Percentiles rank a stretch among this genome's conserved stretches.
These are phyloP conservation scores for Drosophila saltans DNA, from an alignment of 1,140 invertebrate species.

Conservation along the genomic window DNA sequence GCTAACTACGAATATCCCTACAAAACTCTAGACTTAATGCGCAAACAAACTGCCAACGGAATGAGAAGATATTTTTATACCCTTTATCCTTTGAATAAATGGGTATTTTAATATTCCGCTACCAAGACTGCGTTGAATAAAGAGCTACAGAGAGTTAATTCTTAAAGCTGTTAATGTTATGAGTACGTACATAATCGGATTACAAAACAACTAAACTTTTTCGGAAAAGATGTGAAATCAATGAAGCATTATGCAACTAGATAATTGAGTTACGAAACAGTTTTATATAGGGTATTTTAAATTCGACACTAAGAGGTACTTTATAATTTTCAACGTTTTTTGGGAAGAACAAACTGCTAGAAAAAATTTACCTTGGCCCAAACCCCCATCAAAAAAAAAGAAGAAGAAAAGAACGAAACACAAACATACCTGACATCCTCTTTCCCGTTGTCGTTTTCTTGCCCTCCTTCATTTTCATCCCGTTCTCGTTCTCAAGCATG, in stretches of 20 bases:
- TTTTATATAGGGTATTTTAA: not conserved
- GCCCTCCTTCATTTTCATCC: not conserved
- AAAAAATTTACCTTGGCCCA: not conserved
- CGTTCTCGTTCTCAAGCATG: not conserved
- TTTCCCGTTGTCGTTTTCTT: not conserved
- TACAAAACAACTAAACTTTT: too few species aligned
- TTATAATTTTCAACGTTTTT: not conserved
- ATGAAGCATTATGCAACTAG: too few species aligned
- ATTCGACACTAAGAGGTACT: not conserved
- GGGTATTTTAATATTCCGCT: too few species aligned
- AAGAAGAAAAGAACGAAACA: not conserved
- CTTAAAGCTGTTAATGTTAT: too few species aligned
- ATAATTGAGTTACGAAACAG: too few species aligned
- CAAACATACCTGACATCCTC: not conserved
- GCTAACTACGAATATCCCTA: constrained; percentile 46
- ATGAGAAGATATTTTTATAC: constrained; percentile 7
- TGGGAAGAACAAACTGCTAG: not conserved
- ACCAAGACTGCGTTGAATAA: too few species aligned
- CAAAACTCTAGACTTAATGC: constrained; percentile 46
- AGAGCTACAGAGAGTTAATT: too few species aligned
- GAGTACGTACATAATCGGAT: too few species aligned
- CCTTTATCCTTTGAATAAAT: not conserved
- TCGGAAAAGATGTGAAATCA: too few species aligned
- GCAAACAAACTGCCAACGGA: constrained; percentile 17
- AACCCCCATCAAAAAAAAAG: not conserved